A percentile compares a stretch with the other conserved stretches of the same genome.
phyloP scores from a whole-genome alignment of 2,888 invertebrate species.

The Sinotaia quadrata region DNA sequence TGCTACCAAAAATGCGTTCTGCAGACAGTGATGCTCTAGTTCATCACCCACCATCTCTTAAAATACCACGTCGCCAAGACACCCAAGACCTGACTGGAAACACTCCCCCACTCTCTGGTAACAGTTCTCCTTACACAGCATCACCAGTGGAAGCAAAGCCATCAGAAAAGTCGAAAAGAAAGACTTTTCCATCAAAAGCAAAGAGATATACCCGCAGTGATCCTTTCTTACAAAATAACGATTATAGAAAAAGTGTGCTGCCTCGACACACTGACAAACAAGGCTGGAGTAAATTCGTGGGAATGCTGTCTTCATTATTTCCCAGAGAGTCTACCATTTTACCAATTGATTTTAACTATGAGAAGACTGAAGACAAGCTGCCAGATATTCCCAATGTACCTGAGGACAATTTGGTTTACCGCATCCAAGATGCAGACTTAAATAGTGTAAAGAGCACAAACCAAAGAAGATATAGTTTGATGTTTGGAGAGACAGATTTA shows the following conservation, averaged over 20 bases:
- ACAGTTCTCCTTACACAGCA: background rate
- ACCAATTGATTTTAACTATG: background rate
- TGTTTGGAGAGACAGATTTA: no score
- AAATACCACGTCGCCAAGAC: constrained; percentile 6
- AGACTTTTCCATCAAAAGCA: background rate
- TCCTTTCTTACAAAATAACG: background rate
- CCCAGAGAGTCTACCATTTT: background rate
- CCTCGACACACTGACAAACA: constrained; percentile 14
- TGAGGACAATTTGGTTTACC: constrained; percentile 45
- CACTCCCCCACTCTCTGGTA: background rate
- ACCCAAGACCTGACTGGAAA: constrained; percentile 12
- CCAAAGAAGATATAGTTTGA: no score
- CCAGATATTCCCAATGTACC: constrained; percentile 11
- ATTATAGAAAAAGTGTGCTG: background rate
- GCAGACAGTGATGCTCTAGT: background rate
- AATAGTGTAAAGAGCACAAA: no score
- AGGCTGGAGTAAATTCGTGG: no score
- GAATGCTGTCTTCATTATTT: constrained; percentile 14
- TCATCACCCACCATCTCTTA: constrained; percentile 6
- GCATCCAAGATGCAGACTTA: no score
- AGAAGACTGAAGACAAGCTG: background rate
- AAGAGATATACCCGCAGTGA: background rate
- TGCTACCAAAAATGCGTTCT: constrained; percentile 58
- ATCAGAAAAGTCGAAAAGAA: no score
- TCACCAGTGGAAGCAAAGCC: background rate